Evolutionary conservation across 2,113 vertebrate genomes (phyloP).

Genomic region (Pterocles orientalis): DNA sequence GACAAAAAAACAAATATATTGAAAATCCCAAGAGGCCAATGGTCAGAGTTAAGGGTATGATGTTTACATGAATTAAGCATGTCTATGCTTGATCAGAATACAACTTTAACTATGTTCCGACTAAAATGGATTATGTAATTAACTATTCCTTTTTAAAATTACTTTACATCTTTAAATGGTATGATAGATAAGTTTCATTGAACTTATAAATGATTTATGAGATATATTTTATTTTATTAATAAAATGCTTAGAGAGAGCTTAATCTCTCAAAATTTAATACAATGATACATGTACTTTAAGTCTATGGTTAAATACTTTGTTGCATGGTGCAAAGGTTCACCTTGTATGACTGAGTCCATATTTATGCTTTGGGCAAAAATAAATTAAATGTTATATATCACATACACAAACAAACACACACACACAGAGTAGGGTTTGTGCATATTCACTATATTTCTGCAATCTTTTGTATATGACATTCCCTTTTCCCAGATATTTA

Average conservation of each 20-base stretch:
- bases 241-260: conserved; percentile 58
- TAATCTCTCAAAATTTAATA: conserved; percentile 60
- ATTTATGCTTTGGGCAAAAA: neutral
- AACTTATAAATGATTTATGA: conserved; percentile 48
- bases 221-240: conserved; percentile 67
- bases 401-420: neutral
- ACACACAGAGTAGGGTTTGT: conserved; percentile 4
- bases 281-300: conserved; percentile 49
- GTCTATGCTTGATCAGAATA: conserved; percentile 35
- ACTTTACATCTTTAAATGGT: conserved; percentile 60
- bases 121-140: conserved; percentile 60
- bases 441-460: conserved; percentile 39
- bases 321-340: neutral
- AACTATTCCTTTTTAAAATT: conserved; percentile 62
- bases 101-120: neutral
- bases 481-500: conserved; percentile 72
- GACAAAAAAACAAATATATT: conserved; percentile 36
- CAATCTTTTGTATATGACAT: conserved; percentile 67
- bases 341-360: neutral
- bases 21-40: conserved; percentile 15
- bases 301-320: neutral
- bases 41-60: conserved; percentile 61
- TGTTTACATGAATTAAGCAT: conserved; percentile 53
- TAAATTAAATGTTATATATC: neutral
- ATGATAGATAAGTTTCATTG: conserved; percentile 61